Conservation (phyloP, 2,888 invertebrate species). For the Trisateles emortualis region DNA sequence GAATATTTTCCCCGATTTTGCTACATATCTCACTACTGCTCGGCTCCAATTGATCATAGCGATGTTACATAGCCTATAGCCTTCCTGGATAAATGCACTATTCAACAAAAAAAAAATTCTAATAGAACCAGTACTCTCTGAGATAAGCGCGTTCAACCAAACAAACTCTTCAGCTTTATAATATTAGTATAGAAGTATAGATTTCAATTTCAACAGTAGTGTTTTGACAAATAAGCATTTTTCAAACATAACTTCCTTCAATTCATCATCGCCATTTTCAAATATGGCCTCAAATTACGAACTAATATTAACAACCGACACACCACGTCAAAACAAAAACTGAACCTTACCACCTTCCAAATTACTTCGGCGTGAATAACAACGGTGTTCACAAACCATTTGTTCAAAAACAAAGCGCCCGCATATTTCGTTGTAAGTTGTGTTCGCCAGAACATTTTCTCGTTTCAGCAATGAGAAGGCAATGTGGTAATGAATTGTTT, state of each 20-base stretch:
- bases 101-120: no score
- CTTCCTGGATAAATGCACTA: no score
- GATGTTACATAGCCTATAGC: no score
- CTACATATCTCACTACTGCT: no score
- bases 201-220: no score
- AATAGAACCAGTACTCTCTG: no score
- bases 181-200: no score
- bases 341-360: conserved; percentile 24
- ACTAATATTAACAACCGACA: conserved; percentile 7
- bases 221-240: no score
- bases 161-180: no score
- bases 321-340: conserved; percentile 27
- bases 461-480: conserved; percentile 32
- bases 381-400: conserved; percentile 55
- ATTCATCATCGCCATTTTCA: not conserved
- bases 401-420: conserved; percentile 56
- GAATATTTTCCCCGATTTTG: no score
- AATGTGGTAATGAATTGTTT: conserved; percentile 29
- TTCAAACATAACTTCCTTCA: not conserved
- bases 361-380: conserved; percentile 40
- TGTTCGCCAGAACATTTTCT: conserved; percentile 46
- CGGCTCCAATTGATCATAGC: no score
- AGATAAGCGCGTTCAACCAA: no score
- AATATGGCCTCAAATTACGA: conserved; percentile 1
- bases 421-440: conserved; percentile 44